Evolutionary conservation across 1,140 invertebrate genomes (phyloP).

Genomic region (Diorhabda sublineata): DNA sequence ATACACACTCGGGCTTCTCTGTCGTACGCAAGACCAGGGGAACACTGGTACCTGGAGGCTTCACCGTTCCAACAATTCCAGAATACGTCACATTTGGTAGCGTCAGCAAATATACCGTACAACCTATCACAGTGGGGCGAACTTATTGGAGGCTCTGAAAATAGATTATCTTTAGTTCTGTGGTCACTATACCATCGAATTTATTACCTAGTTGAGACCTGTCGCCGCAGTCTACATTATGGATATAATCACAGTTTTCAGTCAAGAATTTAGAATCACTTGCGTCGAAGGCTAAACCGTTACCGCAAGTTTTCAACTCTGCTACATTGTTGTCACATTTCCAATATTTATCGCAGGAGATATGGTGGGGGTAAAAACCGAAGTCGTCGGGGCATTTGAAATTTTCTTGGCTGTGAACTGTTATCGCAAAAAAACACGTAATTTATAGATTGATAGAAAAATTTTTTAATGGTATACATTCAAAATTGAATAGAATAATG

Average conservation of each 20-base stretch:
- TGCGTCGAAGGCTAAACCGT: conserved; percentile 88
- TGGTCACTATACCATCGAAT: not conserved
- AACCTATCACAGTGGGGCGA: conserved; percentile 81
- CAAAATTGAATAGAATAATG: not conserved
- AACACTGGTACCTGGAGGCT: conserved; percentile 88
- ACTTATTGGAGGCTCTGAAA: conserved; percentile 75
- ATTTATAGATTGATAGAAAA: conserved; percentile 7
- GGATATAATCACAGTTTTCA: conserved; percentile 92
- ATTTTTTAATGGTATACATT: not conserved
- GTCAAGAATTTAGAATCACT: conserved; percentile 82
- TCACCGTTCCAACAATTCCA: conserved; percentile 97
- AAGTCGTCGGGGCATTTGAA: conserved; percentile 94
- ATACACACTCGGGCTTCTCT: conserved; percentile 87
- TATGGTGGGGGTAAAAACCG: conserved; percentile 87
- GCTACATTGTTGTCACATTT: conserved; percentile 87
- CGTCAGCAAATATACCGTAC: conserved; percentile 90
- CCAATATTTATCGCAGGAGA: conserved; percentile 93
- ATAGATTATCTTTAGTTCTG: not conserved
- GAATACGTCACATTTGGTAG: conserved; percentile 85
- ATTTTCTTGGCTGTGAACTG: conserved; percentile 68
- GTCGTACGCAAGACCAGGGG: conserved; percentile 90
- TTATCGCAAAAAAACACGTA: conserved; percentile 38
- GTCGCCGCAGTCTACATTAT: conserved; percentile 92
- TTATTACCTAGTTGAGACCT: conserved; percentile 70
- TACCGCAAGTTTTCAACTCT: conserved; percentile 89